Evolutionary conservation across 2,888 invertebrate genomes (phyloP).

Genomic region (Synanthedon andrenaeformis): DNA sequence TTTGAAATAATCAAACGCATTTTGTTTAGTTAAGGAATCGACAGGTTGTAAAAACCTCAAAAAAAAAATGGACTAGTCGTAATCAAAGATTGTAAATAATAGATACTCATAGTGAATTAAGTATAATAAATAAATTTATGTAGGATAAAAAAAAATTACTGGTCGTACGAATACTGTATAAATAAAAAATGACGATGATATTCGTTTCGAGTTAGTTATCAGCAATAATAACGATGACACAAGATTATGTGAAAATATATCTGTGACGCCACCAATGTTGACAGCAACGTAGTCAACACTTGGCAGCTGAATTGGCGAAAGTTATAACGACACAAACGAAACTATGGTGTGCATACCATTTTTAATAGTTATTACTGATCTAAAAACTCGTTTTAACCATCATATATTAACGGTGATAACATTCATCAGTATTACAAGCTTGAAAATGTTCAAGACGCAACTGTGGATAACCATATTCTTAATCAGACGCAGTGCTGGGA

Average conservation of each 20-base stretch:
- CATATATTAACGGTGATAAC: too few species aligned
- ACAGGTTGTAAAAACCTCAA: not conserved
- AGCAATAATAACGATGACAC: not conserved
- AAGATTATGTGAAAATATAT: too few species aligned
- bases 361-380: conserved; percentile 13
- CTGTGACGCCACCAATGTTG: too few species aligned
- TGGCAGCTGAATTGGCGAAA: too few species aligned
- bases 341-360: conserved; percentile 19
- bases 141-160: conserved; percentile 45
- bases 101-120: conserved; percentile 56
- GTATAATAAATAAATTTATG: conserved; percentile 51
- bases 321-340: conserved; percentile 3
- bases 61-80: conserved; percentile 39
- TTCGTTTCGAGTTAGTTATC: not conserved
- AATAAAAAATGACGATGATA: conserved; percentile 32
- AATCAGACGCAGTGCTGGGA: too few species aligned
- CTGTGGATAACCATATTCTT: too few species aligned
- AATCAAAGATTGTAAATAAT: conserved; percentile 64
- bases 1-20: too few species aligned
- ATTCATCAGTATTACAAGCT: too few species aligned
- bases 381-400: not conserved
- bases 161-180: conserved; percentile 22
- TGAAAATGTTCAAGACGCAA: too few species aligned
- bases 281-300: too few species aligned
- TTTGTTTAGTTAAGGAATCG: too few species aligned